These are phyloP conservation scores for Aphrophora alni DNA, from an alignment of 2,888 invertebrate genomes.

Conservation along the genomic window DNA sequence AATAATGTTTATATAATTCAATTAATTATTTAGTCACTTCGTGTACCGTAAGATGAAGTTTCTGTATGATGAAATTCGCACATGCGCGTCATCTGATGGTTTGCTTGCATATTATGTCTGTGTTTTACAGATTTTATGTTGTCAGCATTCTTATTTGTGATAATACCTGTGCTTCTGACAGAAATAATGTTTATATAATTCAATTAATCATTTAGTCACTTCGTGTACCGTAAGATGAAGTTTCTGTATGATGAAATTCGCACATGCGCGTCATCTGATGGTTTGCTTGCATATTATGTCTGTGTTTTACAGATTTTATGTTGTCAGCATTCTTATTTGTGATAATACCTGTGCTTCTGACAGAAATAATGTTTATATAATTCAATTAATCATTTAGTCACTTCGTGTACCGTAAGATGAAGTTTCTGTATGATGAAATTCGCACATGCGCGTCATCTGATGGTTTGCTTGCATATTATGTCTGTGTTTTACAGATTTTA, in stretches of 20 bases:
- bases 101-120: background rate
- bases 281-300: background rate
- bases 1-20: too few species aligned
- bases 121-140: background rate
- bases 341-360: background rate
- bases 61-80: background rate
- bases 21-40: too few species aligned
- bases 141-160: background rate
- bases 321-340: background rate
- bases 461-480: background rate
- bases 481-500: background rate
- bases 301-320: background rate
- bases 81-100: background rate
- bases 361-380: too few species aligned
- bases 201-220: too few species aligned
- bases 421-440: too few species aligned
- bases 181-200: too few species aligned
- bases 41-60: too few species aligned
- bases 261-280: conserved; percentile 9
- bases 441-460: background rate
- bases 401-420: too few species aligned
- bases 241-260: background rate
- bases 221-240: too few species aligned
- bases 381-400: too few species aligned
- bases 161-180: background rate